phyloP scores from a whole-genome alignment of 1,140 invertebrate species.

The Drosophila grimshawi region DNA sequence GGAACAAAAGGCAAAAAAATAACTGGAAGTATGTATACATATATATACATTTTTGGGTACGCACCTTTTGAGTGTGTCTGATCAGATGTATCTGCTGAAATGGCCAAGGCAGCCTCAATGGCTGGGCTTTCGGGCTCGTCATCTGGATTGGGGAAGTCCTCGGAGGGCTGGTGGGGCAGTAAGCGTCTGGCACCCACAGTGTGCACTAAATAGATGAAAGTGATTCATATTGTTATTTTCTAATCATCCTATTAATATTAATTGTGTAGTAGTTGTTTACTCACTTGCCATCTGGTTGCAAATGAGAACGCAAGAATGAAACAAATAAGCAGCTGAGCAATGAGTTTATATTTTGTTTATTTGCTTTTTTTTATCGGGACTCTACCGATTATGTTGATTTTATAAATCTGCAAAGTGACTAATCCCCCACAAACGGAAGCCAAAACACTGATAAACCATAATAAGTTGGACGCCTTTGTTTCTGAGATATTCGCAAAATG shows the following conservation, averaged over 20 bases:
- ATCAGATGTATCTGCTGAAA: slow-evolving; percentile 45
- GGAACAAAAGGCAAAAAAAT: no score
- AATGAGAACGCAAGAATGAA: slow-evolving; percentile 4
- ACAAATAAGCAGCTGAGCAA: slow-evolving; percentile 11
- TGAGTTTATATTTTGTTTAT: slow-evolving; percentile 34
- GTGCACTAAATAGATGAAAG: slow-evolving; percentile 60
- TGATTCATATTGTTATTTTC: not conserved
- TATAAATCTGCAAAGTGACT: slow-evolving; percentile 57
- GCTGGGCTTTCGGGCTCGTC: slow-evolving; percentile 79
- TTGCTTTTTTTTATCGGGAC: slow-evolving; percentile 23
- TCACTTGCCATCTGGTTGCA: slow-evolving; percentile 42
- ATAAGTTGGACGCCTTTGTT: slow-evolving; percentile 64
- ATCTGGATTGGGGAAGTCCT: slow-evolving; percentile 61
- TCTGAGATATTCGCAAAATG: not conserved
- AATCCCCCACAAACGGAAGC: slow-evolving; percentile 54
- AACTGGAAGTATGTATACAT: not conserved
- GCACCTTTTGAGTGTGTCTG: slow-evolving; percentile 61
- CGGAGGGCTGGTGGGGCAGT: slow-evolving; percentile 61
- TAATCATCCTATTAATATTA: not conserved
- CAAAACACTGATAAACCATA: slow-evolving; percentile 27
- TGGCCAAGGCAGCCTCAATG: slow-evolving; percentile 74
- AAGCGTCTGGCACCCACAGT: slow-evolving; percentile 76
- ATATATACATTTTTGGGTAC: not conserved
- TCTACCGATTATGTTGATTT: slow-evolving; percentile 19
- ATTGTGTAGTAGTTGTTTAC: slow-evolving; percentile 24